Conservation (phyloP, 2,888 invertebrate species). For the Sesia apiformis region DNA sequence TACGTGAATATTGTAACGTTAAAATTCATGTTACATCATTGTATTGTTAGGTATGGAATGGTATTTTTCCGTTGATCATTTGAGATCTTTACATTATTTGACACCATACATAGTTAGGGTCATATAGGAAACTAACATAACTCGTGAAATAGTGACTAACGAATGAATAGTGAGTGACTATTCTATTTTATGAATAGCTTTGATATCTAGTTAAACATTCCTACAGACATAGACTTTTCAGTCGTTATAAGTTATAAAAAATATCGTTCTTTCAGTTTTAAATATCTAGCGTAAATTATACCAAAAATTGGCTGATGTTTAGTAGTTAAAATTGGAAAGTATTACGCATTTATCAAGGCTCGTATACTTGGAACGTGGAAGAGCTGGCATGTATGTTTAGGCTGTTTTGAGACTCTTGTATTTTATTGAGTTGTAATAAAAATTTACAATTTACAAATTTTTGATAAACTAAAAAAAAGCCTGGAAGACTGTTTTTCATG, state of each 20-base stretch:
- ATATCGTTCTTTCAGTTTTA: background rate
- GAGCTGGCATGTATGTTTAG: slow-evolving; percentile 33
- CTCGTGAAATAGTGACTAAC: too few relatives aligned
- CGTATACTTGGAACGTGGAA: slow-evolving; percentile 17
- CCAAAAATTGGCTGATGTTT: slow-evolving; percentile 44
- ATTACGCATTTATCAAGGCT: slow-evolving; percentile 16
- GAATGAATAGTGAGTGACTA: too few relatives aligned
- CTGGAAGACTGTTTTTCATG: slow-evolving; percentile 71
- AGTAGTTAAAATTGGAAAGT: slow-evolving; percentile 27
- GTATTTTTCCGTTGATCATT: too few relatives aligned
- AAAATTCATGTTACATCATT: slow-evolving; percentile 2
- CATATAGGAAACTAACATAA: too few relatives aligned
- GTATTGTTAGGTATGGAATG: slow-evolving; percentile 17
- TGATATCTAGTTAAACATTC: too few relatives aligned
- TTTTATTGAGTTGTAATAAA: slow-evolving; percentile 52
- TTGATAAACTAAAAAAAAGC: slow-evolving; percentile 60
- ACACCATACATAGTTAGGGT: too few relatives aligned
- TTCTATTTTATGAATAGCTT: too few relatives aligned
- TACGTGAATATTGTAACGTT: slow-evolving; percentile 20
- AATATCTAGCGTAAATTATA: slow-evolving; percentile 32
- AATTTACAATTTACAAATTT: slow-evolving; percentile 71
- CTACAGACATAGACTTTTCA: too few relatives aligned
- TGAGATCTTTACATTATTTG: too few relatives aligned
- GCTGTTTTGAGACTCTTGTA: slow-evolving; percentile 61
- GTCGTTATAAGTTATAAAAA: too few relatives aligned